These are phyloP conservation scores for Engystomops pustulosus DNA, from an alignment of 2,113 vertebrate species.

Conservation along the genomic window DNA sequence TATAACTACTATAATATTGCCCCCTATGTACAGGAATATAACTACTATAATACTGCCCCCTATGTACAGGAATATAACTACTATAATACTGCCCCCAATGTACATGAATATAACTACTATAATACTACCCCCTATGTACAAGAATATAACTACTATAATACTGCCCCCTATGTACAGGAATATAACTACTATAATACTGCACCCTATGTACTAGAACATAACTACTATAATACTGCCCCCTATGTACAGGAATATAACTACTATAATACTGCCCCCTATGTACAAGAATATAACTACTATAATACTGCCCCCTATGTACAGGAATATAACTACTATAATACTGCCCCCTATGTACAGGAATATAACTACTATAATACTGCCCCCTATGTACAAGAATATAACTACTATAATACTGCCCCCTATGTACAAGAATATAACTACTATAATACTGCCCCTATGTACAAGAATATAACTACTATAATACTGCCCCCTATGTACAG, in stretches of 20 bases:
- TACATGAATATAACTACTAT: slow-evolving; percentile 2
- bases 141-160: slow-evolving; percentile 8
- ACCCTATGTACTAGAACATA: slow-evolving; percentile 1
- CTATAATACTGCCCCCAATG: neutral
- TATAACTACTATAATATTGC: slow-evolving; percentile 5
- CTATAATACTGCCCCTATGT: neutral
- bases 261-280: neutral
- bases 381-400: neutral
- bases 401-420: slow-evolving; percentile 1
- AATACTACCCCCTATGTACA: neutral
- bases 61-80: slow-evolving; percentile 5
- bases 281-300: neutral
- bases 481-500: slow-evolving; percentile 1
- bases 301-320: neutral
- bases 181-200: slow-evolving; percentile 24
- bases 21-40: neutral
- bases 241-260: slow-evolving; percentile 3
- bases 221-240: slow-evolving; percentile 1
- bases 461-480: slow-evolving; percentile 30
- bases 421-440: neutral
- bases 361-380: neutral
- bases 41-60: slow-evolving; percentile 6
- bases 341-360: too few relatives aligned
- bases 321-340: too few relatives aligned
- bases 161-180: neutral